Percentiles rank a stretch among this genome's conserved stretches.
Evolutionary conservation across 2,113 vertebrate species (phyloP).

Genomic region (Empidonax alnorum): DNA sequence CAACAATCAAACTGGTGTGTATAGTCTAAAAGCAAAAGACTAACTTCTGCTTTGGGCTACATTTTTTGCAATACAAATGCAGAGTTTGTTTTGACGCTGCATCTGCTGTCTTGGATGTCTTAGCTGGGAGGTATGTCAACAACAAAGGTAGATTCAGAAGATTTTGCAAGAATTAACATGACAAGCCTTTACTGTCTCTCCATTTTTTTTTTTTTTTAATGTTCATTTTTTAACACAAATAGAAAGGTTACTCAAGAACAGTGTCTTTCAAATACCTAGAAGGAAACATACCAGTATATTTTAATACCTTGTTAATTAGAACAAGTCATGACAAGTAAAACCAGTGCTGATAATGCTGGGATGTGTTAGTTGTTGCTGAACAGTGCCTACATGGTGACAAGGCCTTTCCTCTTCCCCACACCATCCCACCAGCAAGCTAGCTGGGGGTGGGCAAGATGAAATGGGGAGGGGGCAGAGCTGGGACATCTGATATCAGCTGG

Average conservation of each 20-base stretch:
- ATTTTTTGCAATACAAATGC: neutral
- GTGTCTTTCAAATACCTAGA: neutral
- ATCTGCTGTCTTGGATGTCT: neutral
- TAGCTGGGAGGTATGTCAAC: neutral
- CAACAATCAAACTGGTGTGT: neutral
- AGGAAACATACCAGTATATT: neutral
- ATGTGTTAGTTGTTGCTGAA: neutral
- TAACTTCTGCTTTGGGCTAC: neutral
- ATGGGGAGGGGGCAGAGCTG: fast-evolving
- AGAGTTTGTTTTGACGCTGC: neutral
- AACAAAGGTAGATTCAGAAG: neutral
- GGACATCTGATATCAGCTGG: neutral
- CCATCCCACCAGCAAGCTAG: fast-evolving
- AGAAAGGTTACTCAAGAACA: neutral
- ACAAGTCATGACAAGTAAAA: neutral
- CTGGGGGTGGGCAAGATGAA: neutral
- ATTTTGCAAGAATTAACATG: neutral
- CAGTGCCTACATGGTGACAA: neutral
- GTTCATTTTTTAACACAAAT: neutral
- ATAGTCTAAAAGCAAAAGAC: neutral
- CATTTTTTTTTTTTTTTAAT: neutral
- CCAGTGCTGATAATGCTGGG: no score
- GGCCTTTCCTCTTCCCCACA: neutral
- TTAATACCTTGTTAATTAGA: neutral
- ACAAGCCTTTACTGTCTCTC: neutral